Base-by-base conservation (phyloP, 2,113 vertebrate species). In the Channa maculata region DNA sequence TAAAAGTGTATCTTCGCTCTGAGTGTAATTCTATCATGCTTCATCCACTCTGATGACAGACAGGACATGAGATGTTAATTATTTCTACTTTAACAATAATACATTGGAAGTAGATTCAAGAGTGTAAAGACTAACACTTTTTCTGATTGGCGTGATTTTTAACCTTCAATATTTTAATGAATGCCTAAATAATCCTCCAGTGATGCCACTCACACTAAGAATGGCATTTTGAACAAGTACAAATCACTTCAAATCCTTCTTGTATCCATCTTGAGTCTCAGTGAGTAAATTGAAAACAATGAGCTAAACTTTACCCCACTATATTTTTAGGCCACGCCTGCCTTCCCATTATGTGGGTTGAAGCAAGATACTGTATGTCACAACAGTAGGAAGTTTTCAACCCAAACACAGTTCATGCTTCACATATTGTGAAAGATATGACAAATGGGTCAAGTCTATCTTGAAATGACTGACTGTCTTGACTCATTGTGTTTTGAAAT, bases 401-500 rank as follows among this genome's bases (percentile, higher is more conserved):
- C 11, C 39, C 8, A 37, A 54, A 33, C 9, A 49, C 24, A 43
- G 14, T 72, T 46, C 24, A 69, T 49, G 34, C 44, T 49, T 58
- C 52, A 65, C 37, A 24, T 5, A 41, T 65, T 69, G 77, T 39
- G 41, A 76, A 76, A 76, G 41, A 64, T 7, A 36, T 45, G 15
- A 41, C 12, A 0, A 38, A 24, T 24, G 24, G 24, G 24, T 24
- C 39, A 55, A 33, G 53, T 38, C 0, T 11, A 9, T 3, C 49
- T 3, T 61, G 60, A 37, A 9, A 48, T 44, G 1, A 9, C 41
- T 41, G 53, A 33, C n/a, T 52, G 44, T 36, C 55, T 76, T 37
- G 37, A 4, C 12, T 14, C 1, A 37, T 48, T 43, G 59, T 65
- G 12, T 71, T 57, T 59, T 58, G 46, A 65, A 64, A 52, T 6